phyloP scores from a whole-genome alignment of 2,888 invertebrate species.

The Leucophenga maculata region DNA sequence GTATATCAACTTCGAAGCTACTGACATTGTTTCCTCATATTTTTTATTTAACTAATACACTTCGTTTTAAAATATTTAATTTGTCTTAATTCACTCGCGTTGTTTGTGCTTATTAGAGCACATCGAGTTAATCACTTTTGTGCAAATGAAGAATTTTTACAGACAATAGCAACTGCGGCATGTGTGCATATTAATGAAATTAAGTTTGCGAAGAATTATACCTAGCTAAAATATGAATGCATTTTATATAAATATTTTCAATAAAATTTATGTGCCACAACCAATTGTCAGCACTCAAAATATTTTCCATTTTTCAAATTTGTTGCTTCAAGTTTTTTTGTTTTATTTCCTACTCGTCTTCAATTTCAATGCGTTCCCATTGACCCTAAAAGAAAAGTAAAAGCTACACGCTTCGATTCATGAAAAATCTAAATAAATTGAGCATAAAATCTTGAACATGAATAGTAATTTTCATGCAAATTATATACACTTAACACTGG shows the following conservation, averaged over 20 bases:
- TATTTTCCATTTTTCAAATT: conserved; percentile 34
- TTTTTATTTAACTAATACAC: no score
- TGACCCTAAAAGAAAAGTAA: conserved; percentile 18
- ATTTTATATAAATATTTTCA: conserved; percentile 32
- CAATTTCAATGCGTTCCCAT: background rate
- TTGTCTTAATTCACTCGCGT: background rate
- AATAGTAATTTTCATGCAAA: conserved; percentile 58
- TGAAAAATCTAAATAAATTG: conserved; percentile 58
- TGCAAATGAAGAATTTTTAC: conserved; percentile 35
- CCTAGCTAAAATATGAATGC: background rate
- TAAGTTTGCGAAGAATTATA: background rate
- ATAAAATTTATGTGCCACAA: conserved; percentile 25
- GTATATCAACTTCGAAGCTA: background rate
- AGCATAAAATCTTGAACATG: conserved; percentile 57
- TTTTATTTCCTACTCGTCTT: conserved; percentile 35
- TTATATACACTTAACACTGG: conserved; percentile 57
- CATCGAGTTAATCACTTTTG: conserved; percentile 49
- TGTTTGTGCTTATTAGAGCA: conserved; percentile 47
- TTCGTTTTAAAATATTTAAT: conserved; percentile 4
- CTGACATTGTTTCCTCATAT: background rate
- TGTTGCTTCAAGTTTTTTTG: conserved; percentile 40
- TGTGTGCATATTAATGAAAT: conserved; percentile 13
- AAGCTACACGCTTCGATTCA: background rate
- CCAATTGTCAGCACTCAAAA: conserved; percentile 15
- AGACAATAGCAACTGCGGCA: conserved; percentile 2